Evolutionary conservation across 2,888 invertebrate genomes (phyloP).

Genomic region (Lamellibrachia satsuma): DNA sequence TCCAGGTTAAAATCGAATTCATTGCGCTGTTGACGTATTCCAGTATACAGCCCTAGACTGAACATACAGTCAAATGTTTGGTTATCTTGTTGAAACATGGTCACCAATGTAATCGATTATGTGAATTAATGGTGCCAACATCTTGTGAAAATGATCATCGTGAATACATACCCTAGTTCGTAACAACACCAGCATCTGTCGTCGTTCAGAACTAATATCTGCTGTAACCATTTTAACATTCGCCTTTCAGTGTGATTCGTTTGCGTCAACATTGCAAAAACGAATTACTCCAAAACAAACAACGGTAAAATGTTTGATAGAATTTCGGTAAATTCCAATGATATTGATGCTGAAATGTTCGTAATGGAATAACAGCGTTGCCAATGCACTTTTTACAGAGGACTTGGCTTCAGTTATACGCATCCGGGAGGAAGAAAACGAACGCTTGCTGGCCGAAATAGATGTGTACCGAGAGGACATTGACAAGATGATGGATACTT

Average conservation of each 20-base stretch:
- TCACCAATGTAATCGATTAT: background rate
- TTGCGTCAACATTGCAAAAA: no score
- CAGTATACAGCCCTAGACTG: background rate
- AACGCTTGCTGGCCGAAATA: constrained; percentile 69
- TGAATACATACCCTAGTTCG: background rate
- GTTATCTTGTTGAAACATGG: background rate
- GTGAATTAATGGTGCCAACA: background rate
- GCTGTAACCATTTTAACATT: no score
- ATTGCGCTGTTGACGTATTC: background rate
- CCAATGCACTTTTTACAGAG: constrained; percentile 42
- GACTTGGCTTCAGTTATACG: constrained; percentile 47
- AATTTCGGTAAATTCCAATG: no score
- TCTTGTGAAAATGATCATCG: background rate
- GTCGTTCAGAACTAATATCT: no score
- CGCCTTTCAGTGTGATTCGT: no score
- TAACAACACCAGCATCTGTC: background rate
- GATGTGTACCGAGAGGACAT: constrained; percentile 46
- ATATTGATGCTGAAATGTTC: background rate
- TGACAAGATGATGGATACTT: constrained; percentile 51
- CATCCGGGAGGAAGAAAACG: constrained; percentile 75
- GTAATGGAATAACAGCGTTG: background rate
- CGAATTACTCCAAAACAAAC: no score
- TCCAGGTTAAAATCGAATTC: no score
- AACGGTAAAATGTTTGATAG: no score
- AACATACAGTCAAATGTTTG: background rate